Percentiles rank a stretch among this genome's conserved stretches.
phyloP scores from a whole-genome alignment of 2,113 vertebrate species.

The Pelecanoides urinatrix region DNA sequence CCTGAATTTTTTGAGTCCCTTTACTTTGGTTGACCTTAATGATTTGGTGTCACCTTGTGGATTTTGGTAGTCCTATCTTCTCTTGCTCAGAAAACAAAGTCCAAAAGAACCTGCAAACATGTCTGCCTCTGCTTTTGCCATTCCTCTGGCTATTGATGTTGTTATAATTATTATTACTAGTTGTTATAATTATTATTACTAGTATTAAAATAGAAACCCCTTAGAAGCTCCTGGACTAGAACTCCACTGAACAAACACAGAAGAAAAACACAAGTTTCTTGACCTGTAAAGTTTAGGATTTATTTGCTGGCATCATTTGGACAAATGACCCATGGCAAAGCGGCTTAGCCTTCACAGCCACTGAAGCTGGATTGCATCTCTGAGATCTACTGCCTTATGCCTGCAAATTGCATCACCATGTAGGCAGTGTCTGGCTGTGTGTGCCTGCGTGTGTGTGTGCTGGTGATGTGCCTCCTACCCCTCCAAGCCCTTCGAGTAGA shows the following conservation, averaged over 20 bases:
- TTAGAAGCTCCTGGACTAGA: not conserved
- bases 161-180: not conserved
- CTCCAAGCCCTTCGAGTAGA: not conserved
- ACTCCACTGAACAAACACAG: not conserved
- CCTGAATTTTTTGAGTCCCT: not conserved
- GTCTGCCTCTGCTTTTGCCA: not conserved
- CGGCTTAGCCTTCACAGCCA: not conserved
- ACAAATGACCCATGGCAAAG: not conserved
- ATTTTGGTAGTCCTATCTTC: not conserved
- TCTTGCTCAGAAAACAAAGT: not conserved
- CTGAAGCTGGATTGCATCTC: not conserved
- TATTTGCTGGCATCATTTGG: not conserved
- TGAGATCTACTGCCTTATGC: not conserved
- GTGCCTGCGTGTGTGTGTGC: not conserved
- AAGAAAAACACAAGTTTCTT: not conserved
- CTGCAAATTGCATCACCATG: not conserved
- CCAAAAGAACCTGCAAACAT: not conserved
- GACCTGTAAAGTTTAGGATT: not conserved
- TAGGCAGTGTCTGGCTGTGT: not conserved
- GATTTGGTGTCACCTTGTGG: constrained; percentile 20
- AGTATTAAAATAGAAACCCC: not conserved
- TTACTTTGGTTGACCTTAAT: constrained; percentile 13
- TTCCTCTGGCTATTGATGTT: not conserved
- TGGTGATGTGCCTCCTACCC: not conserved
- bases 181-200: not conserved